Evolutionary conservation across 30 jellyfish, hydroid and myxozoan genomes (phyloP), one percentile per base, ranked within the genome.

Genomic region (Nemopilema nomurai): DNA sequence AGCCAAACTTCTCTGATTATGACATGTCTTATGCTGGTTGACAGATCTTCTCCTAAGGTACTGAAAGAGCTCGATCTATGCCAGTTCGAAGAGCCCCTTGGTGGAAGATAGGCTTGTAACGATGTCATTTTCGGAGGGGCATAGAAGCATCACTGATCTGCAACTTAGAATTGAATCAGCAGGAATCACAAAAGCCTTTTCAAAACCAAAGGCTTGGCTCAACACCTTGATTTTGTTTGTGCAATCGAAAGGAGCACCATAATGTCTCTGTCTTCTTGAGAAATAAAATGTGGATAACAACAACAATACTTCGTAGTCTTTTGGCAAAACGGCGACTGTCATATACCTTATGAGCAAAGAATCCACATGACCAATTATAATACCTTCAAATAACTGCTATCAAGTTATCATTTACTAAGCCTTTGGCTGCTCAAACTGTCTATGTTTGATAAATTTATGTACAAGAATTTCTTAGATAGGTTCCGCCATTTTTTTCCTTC

Each of bases 1-100:
- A 91, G 96, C 97, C 97, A 91, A 26, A 91, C 97, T 69, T 91
- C 97, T 49, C 97, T 72, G 81, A 91, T 91, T 25, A 91, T 91
- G 23, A 87, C 96, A 85, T 91, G 97, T 24, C 97, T 77, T 8
- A 91, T 80, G 76, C 87, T 83, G 26, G 93, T 71, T 4, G 92
- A 65, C 18, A 66, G 63, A 1, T 80, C 95, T 4, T 84, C 87
- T 4, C 89, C 79, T 6, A 72, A 86, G 7, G 81, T 62, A 20
- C 96, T 66, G 63, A 77, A 62, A 20, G 97, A 79, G 64, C 83
- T 74, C 27, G 82, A 49, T 49, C 90, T 91, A 62, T 91, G 86
- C 97, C 97, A 91, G 86, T 81, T 91, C 16, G 76, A 50, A 28
- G 97, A 91, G 41, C 97, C 97, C 28, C 91, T 90, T 18, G 83